Evolutionary conservation across 2,888 invertebrate species (phyloP).

Genomic region (Glaucopsyche alexis): DNA sequence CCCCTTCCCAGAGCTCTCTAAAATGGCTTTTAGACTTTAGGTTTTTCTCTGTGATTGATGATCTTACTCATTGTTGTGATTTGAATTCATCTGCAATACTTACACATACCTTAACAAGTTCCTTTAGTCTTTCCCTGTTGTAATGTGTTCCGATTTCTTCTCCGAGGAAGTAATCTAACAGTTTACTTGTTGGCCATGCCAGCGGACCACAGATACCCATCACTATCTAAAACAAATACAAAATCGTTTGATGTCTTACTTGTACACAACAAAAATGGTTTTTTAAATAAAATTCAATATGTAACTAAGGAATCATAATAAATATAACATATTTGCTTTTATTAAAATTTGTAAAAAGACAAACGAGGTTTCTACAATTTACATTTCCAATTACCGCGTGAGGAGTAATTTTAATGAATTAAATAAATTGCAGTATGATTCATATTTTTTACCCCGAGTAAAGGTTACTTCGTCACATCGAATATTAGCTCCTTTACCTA

Average conservation of each 20-base stretch:
- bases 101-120: slow-evolving; percentile 89
- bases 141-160: slow-evolving; percentile 99
- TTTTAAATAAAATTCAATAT: neutral
- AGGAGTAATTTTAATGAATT: neutral
- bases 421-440: neutral
- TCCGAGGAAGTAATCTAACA: slow-evolving; percentile 94
- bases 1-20: neutral
- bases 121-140: slow-evolving; percentile 97
- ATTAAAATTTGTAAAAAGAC: neutral
- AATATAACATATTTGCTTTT: too few relatives aligned
- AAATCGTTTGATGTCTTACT: slow-evolving; percentile 75
- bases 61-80: neutral
- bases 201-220: slow-evolving; percentile 97
- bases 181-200: slow-evolving; percentile 94
- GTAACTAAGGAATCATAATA: too few relatives aligned
- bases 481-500: neutral
- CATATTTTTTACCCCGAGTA: neutral
- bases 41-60: neutral
- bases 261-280: too few relatives aligned
- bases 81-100: too few relatives aligned
- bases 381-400: neutral
- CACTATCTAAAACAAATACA: slow-evolving; percentile 82
- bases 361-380: neutral
- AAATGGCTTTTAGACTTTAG: too few relatives aligned
- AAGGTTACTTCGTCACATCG: neutral